A percentile compares a stretch with the other conserved stretches of the same genome.
phyloP scores from a whole-genome alignment of 1,140 invertebrate genomes.

The Caerostris extrusa region DNA sequence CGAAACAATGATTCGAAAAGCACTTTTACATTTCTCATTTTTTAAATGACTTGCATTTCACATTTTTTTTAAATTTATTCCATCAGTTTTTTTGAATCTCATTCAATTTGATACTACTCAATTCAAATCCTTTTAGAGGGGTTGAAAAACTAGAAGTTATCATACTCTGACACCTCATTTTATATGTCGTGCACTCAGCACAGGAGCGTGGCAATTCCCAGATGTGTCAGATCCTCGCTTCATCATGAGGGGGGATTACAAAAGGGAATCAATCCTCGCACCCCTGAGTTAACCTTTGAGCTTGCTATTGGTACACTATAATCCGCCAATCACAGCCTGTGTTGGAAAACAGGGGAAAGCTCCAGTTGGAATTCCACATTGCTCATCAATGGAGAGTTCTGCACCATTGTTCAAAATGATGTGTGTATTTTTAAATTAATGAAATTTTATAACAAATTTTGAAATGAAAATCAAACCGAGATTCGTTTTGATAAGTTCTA shows the following conservation, averaged over 20 bases:
- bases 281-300: neutral
- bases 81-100: too few relatives aligned
- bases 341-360: neutral
- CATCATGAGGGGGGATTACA: slow-evolving; percentile 40
- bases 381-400: neutral
- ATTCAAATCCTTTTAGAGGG: neutral
- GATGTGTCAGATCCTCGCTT: slow-evolving; percentile 23
- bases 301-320: slow-evolving; percentile 36
- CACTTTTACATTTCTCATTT: too few relatives aligned
- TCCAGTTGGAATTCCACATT: neutral
- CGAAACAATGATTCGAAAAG: too few relatives aligned
- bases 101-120: neutral
- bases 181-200: neutral
- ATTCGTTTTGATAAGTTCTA: too few relatives aligned
- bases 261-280: slow-evolving; percentile 42
- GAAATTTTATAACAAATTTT: neutral
- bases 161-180: neutral
- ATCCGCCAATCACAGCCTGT: slow-evolving; percentile 24
- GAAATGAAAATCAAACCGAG: too few relatives aligned
- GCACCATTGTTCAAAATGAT: neutral
- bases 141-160: neutral
- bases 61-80: too few relatives aligned
- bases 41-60: too few relatives aligned
- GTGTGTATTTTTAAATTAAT: neutral
- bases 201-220: neutral